Percentiles rank a stretch among this genome's conserved stretches.
phyloP scores from a whole-genome alignment of 2,113 vertebrate genomes.

The Stigmatopora argus region DNA sequence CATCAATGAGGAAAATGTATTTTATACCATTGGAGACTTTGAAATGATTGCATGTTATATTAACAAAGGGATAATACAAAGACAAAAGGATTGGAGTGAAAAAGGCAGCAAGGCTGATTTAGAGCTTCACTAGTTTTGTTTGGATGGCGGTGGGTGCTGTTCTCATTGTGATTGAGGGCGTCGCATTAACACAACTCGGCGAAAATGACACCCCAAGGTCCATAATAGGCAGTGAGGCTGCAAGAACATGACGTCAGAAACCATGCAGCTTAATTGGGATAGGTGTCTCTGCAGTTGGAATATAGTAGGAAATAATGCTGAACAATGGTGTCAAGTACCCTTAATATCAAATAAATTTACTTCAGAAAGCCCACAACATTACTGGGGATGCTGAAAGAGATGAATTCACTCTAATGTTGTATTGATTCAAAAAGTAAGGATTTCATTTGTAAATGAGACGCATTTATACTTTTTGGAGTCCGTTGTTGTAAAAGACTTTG shows the following conservation, averaged over 20 bases:
- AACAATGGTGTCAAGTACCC: too few species aligned
- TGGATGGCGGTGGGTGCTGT: slow-evolving; percentile 21
- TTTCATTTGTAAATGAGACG: too few species aligned
- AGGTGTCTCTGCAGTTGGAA: slow-evolving; percentile 14
- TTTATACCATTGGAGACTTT: slow-evolving; percentile 49
- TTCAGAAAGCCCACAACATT: too few species aligned
- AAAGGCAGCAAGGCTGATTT: slow-evolving; percentile 55
- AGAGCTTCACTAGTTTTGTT: slow-evolving; percentile 38
- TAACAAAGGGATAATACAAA: slow-evolving; percentile 34
- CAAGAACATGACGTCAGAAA: slow-evolving; percentile 36
- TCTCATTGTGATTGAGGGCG: background rate
- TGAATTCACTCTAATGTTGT: too few species aligned
- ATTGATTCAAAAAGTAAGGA: too few species aligned
- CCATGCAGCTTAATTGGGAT: slow-evolving; percentile 37
- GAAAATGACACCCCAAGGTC: slow-evolving; percentile 43
- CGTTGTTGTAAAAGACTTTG: too few species aligned
- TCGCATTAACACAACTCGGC: slow-evolving; percentile 28
- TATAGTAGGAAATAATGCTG: background rate
- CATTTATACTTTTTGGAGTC: too few species aligned
- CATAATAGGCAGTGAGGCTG: slow-evolving; percentile 41
- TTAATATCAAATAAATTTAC: too few species aligned
- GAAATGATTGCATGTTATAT: slow-evolving; percentile 13
- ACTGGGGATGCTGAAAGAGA: too few species aligned
- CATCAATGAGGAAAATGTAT: slow-evolving; percentile 54
- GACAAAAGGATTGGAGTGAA: slow-evolving; percentile 44